Evolutionary conservation across 2,797 vertebrate species (phyloP).

Genomic region (Melanitta fusca): DNA sequence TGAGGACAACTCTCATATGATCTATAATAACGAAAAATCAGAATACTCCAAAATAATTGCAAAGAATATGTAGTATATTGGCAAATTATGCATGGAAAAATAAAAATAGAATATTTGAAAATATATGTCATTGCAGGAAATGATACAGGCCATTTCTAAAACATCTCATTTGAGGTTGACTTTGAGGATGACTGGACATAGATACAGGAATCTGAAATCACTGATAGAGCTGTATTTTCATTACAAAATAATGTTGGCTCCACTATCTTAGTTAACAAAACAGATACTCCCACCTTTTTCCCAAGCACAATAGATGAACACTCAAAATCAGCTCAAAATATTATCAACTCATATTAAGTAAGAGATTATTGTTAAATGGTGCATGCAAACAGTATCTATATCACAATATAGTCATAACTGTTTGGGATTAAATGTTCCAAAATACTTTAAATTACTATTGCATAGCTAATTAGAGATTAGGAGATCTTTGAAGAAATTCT

Average conservation of each 20-base stretch:
- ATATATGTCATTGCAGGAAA: neutral
- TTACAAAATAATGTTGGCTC: neutral
- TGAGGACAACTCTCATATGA: neutral
- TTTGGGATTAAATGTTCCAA: neutral
- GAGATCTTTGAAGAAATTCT: neutral
- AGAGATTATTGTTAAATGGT: neutral
- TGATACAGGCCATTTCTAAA: neutral
- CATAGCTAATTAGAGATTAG: neutral
- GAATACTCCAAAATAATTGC: neutral
- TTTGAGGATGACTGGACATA: neutral
- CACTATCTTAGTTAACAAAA: neutral
- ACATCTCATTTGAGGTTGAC: no score
- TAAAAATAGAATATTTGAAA: neutral
- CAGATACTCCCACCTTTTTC: neutral
- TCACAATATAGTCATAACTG: neutral
- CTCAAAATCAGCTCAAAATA: neutral
- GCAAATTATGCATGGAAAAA: neutral
- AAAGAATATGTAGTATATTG: neutral
- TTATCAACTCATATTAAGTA: neutral
- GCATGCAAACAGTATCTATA: neutral
- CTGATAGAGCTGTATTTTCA: neutral
- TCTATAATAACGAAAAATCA: constrained; percentile 1
- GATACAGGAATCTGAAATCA: neutral
- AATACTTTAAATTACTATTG: neutral
- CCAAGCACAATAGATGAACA: neutral